A percentile compares a stretch with the other conserved stretches of the same genome.
Evolutionary conservation across 2,888 invertebrate species (phyloP).

Genomic region (Drosophila hamatofila): DNA sequence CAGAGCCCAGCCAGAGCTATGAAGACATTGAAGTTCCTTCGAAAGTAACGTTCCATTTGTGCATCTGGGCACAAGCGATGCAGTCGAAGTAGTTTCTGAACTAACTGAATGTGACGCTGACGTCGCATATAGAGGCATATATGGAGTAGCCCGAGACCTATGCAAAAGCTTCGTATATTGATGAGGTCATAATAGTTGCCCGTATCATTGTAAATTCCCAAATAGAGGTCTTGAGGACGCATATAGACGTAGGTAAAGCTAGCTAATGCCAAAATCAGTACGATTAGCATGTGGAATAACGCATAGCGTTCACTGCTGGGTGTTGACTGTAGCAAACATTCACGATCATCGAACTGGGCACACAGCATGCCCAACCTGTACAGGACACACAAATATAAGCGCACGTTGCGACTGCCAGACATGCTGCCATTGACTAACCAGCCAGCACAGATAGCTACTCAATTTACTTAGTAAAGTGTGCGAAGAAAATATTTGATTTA

Average conservation of each 20-base stretch:
- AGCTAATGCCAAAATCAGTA: background rate
- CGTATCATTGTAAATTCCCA: constrained; percentile 48
- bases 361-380: constrained; percentile 55
- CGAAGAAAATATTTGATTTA: constrained; percentile 7
- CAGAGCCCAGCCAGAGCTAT: constrained; percentile 26
- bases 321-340: constrained; percentile 40
- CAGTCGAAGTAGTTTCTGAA: constrained; percentile 46
- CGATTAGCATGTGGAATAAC: constrained; percentile 15
- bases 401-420: constrained; percentile 51
- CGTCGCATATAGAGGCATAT: constrained; percentile 52
- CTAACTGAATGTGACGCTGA: constrained; percentile 38
- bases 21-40: constrained; percentile 43
- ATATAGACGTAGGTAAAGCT: constrained; percentile 33
- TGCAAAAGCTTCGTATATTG: constrained; percentile 45
- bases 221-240: constrained; percentile 31
- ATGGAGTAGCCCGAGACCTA: constrained; percentile 47
- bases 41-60: constrained; percentile 24
- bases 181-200: constrained; percentile 61
- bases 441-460: background rate
- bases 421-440: constrained; percentile 39
- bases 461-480: constrained; percentile 33
- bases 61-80: constrained; percentile 28
- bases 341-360: constrained; percentile 36
- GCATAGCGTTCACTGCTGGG: constrained; percentile 44
- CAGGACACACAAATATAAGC: constrained; percentile 47